phyloP scores from a whole-genome alignment of 92 coral and sea anemone species.

The Epizoanthus stellaris region DNA sequence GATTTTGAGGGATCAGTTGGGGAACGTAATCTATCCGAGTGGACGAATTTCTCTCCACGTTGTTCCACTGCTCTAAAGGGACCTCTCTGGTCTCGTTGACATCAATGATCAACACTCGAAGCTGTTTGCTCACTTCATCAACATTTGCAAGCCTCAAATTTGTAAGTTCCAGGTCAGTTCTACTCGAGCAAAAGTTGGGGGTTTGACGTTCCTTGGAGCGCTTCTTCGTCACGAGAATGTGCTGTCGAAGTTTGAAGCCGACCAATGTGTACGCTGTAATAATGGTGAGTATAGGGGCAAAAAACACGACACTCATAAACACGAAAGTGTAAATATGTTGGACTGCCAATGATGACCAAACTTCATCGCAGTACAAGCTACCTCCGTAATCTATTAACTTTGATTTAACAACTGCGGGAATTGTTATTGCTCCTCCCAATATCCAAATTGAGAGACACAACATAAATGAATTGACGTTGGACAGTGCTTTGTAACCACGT shows the following conservation, averaged over 20 bases:
- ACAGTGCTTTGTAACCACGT: neutral
- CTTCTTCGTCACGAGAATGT: neutral
- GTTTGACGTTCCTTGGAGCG: neutral
- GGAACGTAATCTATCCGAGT: neutral
- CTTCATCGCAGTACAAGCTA: neutral
- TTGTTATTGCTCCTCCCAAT: neutral
- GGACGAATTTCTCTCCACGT: neutral
- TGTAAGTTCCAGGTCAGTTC: neutral
- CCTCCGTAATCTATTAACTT: neutral
- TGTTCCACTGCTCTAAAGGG: neutral
- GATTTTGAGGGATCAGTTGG: neutral
- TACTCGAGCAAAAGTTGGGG: neutral
- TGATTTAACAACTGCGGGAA: neutral
- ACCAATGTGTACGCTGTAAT: neutral
- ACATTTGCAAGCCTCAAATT: neutral
- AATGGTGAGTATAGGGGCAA: neutral
- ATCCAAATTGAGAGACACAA: neutral
- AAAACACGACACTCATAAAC: neutral
- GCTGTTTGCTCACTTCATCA: neutral
- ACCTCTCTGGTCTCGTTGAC: conserved; percentile 5
- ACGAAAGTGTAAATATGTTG: neutral
- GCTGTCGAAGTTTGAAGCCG: conserved; percentile 4
- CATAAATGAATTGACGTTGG: neutral
- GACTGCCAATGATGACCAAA: neutral
- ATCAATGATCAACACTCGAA: neutral